Conservation (phyloP, 2,797 vertebrate species). For the Cyclopterus lumpus region DNA sequence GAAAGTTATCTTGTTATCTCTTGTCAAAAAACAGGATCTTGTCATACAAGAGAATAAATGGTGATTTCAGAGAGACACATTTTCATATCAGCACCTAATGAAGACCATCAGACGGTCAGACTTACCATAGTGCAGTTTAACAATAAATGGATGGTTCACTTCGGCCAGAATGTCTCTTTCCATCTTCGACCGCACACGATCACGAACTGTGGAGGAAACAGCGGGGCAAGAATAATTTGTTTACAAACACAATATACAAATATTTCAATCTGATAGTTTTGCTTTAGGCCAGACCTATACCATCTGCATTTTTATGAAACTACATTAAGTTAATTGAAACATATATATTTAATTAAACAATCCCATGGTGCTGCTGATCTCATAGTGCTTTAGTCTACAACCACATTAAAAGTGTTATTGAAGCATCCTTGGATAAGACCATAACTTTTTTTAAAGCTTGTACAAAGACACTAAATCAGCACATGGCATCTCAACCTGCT, state of each 20-base stretch:
- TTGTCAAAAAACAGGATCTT: background rate
- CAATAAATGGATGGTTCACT: slow-evolving; percentile 97
- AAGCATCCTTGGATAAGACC: slow-evolving; percentile 55
- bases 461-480: slow-evolving; percentile 56
- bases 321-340: slow-evolving; percentile 37
- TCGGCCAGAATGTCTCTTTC: slow-evolving; percentile 97
- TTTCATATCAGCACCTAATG: background rate
- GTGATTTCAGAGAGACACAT: background rate
- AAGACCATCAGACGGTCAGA: slow-evolving; percentile 4
- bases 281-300: background rate
- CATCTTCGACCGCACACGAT: slow-evolving; percentile 96
- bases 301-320: slow-evolving; percentile 6
- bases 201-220: slow-evolving; percentile 84
- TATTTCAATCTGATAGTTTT: slow-evolving; percentile 6
- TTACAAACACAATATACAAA: slow-evolving; percentile 11
- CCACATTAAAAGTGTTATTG: slow-evolving; percentile 12
- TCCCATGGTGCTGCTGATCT: background rate
- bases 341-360: slow-evolving; percentile 15
- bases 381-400: slow-evolving; percentile 1
- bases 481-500: slow-evolving; percentile 57
- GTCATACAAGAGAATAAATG: background rate
- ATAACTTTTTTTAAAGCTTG: slow-evolving; percentile 56
- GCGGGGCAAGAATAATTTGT: background rate
- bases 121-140: slow-evolving; percentile 97
- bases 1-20: background rate